Percentiles rank a stretch among this genome's conserved stretches.
Conservation (phyloP, 1,140 invertebrate genomes). For the Lysiphlebus fabarum region DNA sequence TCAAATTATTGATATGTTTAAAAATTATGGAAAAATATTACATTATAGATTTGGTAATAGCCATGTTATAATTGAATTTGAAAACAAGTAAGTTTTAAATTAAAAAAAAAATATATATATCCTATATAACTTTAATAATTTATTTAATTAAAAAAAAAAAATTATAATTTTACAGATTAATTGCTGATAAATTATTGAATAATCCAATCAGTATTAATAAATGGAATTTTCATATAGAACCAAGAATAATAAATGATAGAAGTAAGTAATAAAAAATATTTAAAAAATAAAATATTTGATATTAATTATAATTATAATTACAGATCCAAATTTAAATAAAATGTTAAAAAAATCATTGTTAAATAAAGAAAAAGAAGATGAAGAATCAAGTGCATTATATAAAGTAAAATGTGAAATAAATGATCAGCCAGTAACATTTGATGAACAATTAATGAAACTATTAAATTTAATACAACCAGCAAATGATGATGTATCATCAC, state of each 20-base stretch:
- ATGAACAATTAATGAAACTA: constrained; percentile 51
- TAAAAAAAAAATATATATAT: too few relatives aligned
- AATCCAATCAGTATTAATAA: constrained; percentile 31
- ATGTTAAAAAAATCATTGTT: too few relatives aligned
- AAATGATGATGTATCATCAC: constrained; percentile 40
- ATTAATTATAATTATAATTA: too few relatives aligned
- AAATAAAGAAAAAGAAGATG: too few relatives aligned
- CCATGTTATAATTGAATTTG: constrained; percentile 39
- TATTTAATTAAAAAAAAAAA: too few relatives aligned
- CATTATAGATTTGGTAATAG: constrained; percentile 30
- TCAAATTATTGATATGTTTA: constrained; percentile 42
- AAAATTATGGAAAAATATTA: constrained; percentile 44
- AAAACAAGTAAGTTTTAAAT: too few relatives aligned
- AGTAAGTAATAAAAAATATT: too few relatives aligned
- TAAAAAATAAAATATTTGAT: too few relatives aligned
- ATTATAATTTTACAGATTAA: too few relatives aligned
- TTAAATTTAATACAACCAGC: constrained; percentile 51
- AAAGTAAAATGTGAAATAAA: constrained; percentile 36
- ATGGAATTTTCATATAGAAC: constrained; percentile 33
- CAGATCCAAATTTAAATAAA: too few relatives aligned
- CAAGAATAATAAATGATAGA: constrained; percentile 21
- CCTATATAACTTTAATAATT: too few relatives aligned
- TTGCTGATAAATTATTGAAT: constrained; percentile 32
- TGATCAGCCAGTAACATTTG: constrained; percentile 43
- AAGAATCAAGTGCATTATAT: not conserved